These are phyloP conservation scores for Podabrus alpinus DNA, from an alignment of 2,888 invertebrate genomes.

Conservation along the genomic window DNA sequence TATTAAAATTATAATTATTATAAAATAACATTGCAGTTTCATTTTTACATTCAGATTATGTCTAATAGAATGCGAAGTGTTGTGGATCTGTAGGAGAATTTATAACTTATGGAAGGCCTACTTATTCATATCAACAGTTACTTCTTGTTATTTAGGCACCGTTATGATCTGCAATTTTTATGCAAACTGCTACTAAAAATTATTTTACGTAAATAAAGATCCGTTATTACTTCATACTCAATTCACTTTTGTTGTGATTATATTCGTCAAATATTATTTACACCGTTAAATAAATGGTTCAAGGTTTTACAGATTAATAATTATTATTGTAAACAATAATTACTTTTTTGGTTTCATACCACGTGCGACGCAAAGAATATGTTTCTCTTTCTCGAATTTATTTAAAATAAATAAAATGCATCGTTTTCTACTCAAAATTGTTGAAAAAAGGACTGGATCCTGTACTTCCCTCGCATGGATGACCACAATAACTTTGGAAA, in stretches of 20 bases:
- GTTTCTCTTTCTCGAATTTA: too few relatives aligned
- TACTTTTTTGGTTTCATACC: neutral
- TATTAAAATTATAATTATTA: neutral
- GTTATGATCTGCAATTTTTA: constrained; percentile 1
- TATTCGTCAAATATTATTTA: neutral
- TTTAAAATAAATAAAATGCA: too few relatives aligned
- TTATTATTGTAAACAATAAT: neutral
- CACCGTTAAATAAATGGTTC: neutral
- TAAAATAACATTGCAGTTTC: neutral
- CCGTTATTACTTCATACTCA: neutral
- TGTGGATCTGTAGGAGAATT: neutral
- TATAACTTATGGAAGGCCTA: neutral
- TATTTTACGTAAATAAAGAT: neutral
- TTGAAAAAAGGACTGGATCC: too few relatives aligned
- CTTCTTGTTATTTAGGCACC: neutral
- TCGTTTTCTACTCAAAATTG: too few relatives aligned
- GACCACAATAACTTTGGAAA: too few relatives aligned
- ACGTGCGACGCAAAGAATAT: too few relatives aligned
- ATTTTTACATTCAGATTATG: neutral
- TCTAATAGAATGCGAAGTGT: neutral
- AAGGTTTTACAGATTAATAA: neutral
- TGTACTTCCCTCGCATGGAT: too few relatives aligned
- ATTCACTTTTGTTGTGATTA: neutral
- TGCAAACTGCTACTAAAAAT: neutral
- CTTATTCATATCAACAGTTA: neutral